A percentile compares a stretch with the other conserved stretches of the same genome.
Conservation (phyloP, 2,113 vertebrate genomes). For the Chroicocephalus ridibundus region DNA sequence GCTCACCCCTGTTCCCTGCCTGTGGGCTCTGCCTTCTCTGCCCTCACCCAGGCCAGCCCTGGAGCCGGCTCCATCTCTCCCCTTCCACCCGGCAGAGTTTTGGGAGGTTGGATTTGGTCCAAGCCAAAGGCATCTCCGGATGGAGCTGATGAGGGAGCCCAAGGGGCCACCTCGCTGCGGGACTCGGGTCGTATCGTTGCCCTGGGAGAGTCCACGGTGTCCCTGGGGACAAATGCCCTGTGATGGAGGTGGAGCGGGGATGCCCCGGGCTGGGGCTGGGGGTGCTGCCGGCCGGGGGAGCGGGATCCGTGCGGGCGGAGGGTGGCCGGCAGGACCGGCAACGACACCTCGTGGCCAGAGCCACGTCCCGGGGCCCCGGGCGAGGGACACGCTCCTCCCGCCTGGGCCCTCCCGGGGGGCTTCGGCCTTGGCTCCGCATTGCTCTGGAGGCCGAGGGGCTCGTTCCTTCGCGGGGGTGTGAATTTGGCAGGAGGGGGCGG, state of each 20-base stretch:
- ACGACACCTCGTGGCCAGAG: background rate
- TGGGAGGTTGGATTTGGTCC: background rate
- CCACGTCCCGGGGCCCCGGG: fast-evolving
- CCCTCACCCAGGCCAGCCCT: background rate
- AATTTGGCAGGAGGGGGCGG: background rate
- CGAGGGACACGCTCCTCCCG: background rate
- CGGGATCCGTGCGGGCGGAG: fast-evolving
- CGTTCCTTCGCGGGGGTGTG: background rate
- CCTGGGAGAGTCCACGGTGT: fast-evolving
- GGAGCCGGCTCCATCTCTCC: background rate
- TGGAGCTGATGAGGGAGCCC: background rate
- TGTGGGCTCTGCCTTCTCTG: background rate
- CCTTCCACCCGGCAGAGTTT: background rate
- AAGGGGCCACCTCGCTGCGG: background rate
- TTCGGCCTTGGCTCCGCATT: fast-evolving
- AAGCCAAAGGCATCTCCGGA: background rate
- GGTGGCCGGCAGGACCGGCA: conserved; percentile 1
- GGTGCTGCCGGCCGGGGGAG: background rate
- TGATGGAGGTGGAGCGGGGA: background rate
- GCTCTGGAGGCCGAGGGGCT: background rate
- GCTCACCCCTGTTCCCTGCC: background rate
- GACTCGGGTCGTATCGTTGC: background rate
- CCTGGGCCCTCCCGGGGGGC: background rate
- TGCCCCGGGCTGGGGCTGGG: background rate
- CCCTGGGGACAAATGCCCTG: background rate